Base-by-base conservation (phyloP, 2,888 invertebrate genomes). In the Archips crataeganus region DNA sequence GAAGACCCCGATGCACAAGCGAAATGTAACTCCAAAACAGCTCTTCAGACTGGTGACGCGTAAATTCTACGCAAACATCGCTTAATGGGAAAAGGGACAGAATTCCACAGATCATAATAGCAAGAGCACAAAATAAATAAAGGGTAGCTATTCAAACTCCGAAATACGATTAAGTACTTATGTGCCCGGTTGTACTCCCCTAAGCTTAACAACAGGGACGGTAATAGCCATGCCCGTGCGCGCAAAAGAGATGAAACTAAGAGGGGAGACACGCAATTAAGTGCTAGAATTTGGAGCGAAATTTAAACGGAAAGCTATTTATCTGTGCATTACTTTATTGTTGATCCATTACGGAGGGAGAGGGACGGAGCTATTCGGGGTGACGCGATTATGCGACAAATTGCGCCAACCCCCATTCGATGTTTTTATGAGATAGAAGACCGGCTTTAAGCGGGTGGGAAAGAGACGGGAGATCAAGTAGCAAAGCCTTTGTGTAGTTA, bases 271-370 rank as follows among this genome's bases (percentile, higher is more conserved):
- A 88, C 89, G 87, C 93, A 92, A 94, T 93, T 92, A 93, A 86
- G 89, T 90, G 90, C 89, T 90, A 89, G 91, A 94, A 93, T 91
- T 74, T 91, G 91, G 90, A 89, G 86, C 90, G 89, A 93, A 94
- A 91, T 93, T 94, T 93, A 92, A 94, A 90, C 90, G 92, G 89
- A 91, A 89, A 90, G 88, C 90, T 89, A 92, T 91, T 92, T 92
- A 90, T 94, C 91, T 87, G 87, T 90, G 89, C 90, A 94, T 94
- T 94, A 94, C 93, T 94, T 94, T 94, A 94, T 94, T 92, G 94
- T 92, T 86, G 90, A 89, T 86, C 93, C 87, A 94, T 94, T 94
- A 93, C 84, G 78, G 92, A 80, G 88, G 77, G 88, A 91, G 77
- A 77, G 83, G 81, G 91, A 91, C 74, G 77, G 85, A 72, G 77